phyloP scores from a whole-genome alignment of 2,888 invertebrate genomes.

The Chymomyza amoena region DNA sequence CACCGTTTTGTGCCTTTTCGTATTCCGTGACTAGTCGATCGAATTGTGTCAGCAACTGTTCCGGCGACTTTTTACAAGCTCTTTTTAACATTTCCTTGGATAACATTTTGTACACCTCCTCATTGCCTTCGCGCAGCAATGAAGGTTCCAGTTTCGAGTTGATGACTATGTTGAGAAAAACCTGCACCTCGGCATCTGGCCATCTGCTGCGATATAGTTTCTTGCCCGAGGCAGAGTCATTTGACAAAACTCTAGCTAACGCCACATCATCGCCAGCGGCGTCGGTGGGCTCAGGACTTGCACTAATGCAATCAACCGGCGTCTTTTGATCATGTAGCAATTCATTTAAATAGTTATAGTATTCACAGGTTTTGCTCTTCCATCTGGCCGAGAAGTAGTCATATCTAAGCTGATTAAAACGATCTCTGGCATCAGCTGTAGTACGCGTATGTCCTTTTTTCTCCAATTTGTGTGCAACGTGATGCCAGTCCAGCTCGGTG shows the following conservation, averaged over 20 bases:
- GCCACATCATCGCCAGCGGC: background rate
- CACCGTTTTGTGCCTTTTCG: slow-evolving; percentile 40
- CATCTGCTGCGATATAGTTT: slow-evolving; percentile 34
- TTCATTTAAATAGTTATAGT: slow-evolving; percentile 26
- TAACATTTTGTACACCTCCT: slow-evolving; percentile 51
- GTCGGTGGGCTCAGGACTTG: background rate
- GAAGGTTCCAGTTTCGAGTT: slow-evolving; percentile 51
- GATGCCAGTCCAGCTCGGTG: slow-evolving; percentile 28
- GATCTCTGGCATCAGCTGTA: background rate
- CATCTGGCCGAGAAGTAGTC: slow-evolving; percentile 31
- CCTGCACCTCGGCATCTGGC: slow-evolving; percentile 52
- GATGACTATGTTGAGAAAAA: slow-evolving; percentile 50
- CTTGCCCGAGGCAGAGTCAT: slow-evolving; percentile 22
- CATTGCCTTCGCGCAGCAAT: slow-evolving; percentile 51
- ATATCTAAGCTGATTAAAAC: slow-evolving; percentile 1
- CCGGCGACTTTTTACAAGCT: slow-evolving; percentile 43
- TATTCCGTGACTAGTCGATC: slow-evolving; percentile 50
- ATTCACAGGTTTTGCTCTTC: slow-evolving; percentile 28
- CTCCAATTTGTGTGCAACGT: background rate
- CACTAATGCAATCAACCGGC: background rate
- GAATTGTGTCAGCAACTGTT: slow-evolving; percentile 59
- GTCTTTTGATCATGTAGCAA: slow-evolving; percentile 18
- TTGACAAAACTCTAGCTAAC: background rate
- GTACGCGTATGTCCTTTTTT: background rate
- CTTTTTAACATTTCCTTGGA: slow-evolving; percentile 54